A percentile compares a stretch with the other conserved stretches of the same genome.
Conservation (phyloP, 1,140 invertebrate genomes). For the Liolophura sinensis region DNA sequence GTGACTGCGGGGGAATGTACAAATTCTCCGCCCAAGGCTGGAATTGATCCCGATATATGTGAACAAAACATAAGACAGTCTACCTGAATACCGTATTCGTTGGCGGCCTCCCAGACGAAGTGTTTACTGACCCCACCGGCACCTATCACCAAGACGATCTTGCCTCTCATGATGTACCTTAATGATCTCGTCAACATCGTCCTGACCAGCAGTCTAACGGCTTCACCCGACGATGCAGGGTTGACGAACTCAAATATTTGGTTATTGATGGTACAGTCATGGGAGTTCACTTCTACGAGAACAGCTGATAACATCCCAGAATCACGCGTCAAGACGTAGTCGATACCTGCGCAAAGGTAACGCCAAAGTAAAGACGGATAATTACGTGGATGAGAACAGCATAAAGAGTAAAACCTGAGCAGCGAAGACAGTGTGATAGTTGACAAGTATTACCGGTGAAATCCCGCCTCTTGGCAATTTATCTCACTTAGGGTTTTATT, state of each 20-base stretch:
- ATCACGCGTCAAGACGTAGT: slow-evolving; percentile 20
- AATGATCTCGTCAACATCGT: slow-evolving; percentile 28
- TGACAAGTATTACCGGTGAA: too few relatives aligned
- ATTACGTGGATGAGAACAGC: too few relatives aligned
- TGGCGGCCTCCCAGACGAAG: slow-evolving; percentile 20
- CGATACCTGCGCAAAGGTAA: slow-evolving; percentile 21
- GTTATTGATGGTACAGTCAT: slow-evolving; percentile 36
- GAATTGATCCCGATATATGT: background rate
- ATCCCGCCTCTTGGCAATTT: too few relatives aligned
- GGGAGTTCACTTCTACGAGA: slow-evolving; percentile 32
- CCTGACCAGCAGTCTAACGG: slow-evolving; percentile 12
- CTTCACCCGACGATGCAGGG: slow-evolving; percentile 13
- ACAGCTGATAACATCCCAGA: slow-evolving; percentile 11
- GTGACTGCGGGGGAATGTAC: background rate
- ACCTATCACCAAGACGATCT: slow-evolving; percentile 22
- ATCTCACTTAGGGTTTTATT: too few relatives aligned
- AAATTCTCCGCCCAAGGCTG: background rate
- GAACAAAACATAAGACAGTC: background rate
- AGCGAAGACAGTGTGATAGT: too few relatives aligned
- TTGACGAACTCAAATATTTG: slow-evolving; percentile 29
- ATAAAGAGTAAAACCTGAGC: too few relatives aligned
- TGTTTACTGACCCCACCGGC: slow-evolving; percentile 23
- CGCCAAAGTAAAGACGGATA: too few relatives aligned
- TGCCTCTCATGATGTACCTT: slow-evolving; percentile 18
- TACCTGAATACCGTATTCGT: slow-evolving; percentile 31